Percentiles rank a stretch among this genome's conserved stretches.
Evolutionary conservation across 2,888 invertebrate species (phyloP).

Genomic region (Sycophila texana): DNA sequence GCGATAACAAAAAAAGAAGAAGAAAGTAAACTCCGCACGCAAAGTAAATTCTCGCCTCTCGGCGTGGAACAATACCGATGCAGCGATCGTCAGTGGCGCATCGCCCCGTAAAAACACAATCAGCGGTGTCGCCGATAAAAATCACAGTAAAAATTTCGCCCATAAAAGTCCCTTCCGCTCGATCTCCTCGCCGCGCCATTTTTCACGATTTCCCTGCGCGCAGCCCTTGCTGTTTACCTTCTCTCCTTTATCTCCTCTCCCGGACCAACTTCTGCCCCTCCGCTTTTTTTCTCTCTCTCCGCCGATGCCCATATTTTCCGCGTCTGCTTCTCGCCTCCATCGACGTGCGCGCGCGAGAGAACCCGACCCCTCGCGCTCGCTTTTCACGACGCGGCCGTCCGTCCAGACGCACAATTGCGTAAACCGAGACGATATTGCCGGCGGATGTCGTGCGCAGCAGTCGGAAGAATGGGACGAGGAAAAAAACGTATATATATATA

Average conservation of each 20-base stretch:
- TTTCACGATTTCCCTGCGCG: slow-evolving; percentile 29
- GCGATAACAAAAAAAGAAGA: neutral
- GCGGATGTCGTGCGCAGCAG: slow-evolving; percentile 49
- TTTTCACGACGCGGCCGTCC: slow-evolving; percentile 37
- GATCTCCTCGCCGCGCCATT: slow-evolving; percentile 17
- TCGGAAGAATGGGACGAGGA: slow-evolving; percentile 23
- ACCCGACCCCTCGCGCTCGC: slow-evolving; percentile 16
- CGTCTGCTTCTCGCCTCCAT: slow-evolving; percentile 27
- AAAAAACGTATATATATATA: neutral
- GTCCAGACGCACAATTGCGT: slow-evolving; percentile 53
- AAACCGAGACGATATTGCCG: slow-evolving; percentile 50
- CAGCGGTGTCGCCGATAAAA: neutral
- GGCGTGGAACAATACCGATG: neutral
- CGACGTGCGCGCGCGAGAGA: neutral
- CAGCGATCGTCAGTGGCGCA: neutral
- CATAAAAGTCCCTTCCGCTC: slow-evolving; percentile 36
- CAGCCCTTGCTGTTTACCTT: neutral
- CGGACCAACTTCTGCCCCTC: neutral
- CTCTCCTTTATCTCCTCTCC: neutral
- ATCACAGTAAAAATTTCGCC: slow-evolving; percentile 29
- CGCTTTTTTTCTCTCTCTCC: slow-evolving; percentile 3
- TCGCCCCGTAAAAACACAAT: neutral
- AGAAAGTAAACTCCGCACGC: neutral
- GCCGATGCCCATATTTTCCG: slow-evolving; percentile 31
- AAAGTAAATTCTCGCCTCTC: neutral